Conservation (phyloP, 2,113 vertebrate genomes). For the Prunella fulvescens region DNA sequence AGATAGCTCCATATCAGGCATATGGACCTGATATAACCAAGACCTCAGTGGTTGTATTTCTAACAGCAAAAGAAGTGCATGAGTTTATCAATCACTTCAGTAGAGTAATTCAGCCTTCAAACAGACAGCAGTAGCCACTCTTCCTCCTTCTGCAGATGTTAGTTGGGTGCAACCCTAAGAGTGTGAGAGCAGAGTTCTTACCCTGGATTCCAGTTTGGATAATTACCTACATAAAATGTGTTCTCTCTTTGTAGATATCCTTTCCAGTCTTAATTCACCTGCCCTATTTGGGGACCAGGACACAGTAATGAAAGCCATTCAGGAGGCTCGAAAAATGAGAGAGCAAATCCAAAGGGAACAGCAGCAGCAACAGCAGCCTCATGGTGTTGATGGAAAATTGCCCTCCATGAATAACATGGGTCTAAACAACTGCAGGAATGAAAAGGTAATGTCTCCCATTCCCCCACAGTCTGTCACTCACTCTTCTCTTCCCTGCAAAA, state of each 20-base stretch:
- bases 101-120: neutral
- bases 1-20: neutral
- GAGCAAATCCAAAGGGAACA: conserved; percentile 93
- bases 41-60: neutral
- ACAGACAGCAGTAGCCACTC: neutral
- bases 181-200: neutral
- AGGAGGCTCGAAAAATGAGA: conserved; percentile 98
- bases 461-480: neutral
- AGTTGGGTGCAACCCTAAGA: neutral
- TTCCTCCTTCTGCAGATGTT: neutral
- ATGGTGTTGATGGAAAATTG: conserved; percentile 91
- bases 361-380: conserved; percentile 85
- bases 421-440: conserved; percentile 92
- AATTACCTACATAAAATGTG: neutral
- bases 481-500: neutral
- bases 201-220: neutral
- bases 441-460: conserved; percentile 83
- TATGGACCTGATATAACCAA: neutral
- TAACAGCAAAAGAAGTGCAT: neutral
- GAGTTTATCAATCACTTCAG: neutral
- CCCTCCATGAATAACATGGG: conserved; percentile 87
- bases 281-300: conserved; percentile 98
- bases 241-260: conserved; percentile 84
- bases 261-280: conserved; percentile 98
- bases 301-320: conserved; percentile 99